Base-by-base conservation (phyloP, 2,113 vertebrate species). In the Tenrec ecaudatus region DNA sequence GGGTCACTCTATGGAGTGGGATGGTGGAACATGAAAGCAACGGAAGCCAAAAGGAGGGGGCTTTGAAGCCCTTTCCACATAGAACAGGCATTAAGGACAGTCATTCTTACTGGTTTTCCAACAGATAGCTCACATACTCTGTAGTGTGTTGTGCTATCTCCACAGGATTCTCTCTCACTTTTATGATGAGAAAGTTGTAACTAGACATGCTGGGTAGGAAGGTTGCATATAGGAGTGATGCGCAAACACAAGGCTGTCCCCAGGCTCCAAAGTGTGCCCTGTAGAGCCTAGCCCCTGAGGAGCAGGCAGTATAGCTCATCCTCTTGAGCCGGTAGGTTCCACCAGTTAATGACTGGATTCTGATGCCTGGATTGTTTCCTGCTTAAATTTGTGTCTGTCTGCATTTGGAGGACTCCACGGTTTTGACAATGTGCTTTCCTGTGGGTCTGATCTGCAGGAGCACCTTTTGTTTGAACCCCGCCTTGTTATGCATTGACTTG, bases 201-300 rank as follows among this genome's bases (percentile, higher is more conserved):
- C 47, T 53, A 53, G 47, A 53, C 47, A 53, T 53, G 47, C 47
- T 53, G 47, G 47, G 47, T 53, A 53, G 47, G 43, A 14, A 16
- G 1, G 14, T 27, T n/a, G 33, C 8, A 16, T 0, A 3, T n/a
- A 33, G 53, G 40, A 58, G 3, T 0, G n/a, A 58, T 25, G 43
- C 36, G 27, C 22, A 2, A 71, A 53, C 47, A 53, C 47, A 53
- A 53, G 47, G 47, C 9, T 53, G 47, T 53, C 47, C 47, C 47
- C 4, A 53, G 47, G 47, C 47, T 53, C 12, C 68, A 1, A 0
- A 0, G 2, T 3, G 14, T 15, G 33, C 77, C 82, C 4, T 0
- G 33, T 77, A 31, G 43, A 23, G 22, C 60, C 1, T 27, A 4
- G 57, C 43, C 43, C 33, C 1, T 2, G 19, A 1, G 60, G 31